phyloP scores from a whole-genome alignment of 2,888 invertebrate species.

The Polietes domitor region DNA sequence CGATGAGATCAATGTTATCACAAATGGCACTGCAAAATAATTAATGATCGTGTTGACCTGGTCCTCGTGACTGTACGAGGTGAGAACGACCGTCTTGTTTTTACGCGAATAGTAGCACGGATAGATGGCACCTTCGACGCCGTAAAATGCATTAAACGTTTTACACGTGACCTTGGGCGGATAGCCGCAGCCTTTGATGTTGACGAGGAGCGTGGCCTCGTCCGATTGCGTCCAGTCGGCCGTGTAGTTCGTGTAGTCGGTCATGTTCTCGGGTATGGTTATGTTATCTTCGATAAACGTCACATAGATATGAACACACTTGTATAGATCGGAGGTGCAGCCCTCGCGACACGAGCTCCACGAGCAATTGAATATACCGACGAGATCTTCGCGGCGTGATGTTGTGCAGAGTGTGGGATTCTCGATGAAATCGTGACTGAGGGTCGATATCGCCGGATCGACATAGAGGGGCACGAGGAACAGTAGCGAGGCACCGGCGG shows the following conservation, averaged over 20 bases:
- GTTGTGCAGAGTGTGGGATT: conserved; percentile 92
- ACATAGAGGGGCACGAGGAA: conserved; percentile 89
- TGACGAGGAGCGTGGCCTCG: conserved; percentile 87
- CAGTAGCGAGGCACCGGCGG: conserved; percentile 87
- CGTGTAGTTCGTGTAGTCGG: conserved; percentile 79
- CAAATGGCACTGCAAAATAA: conserved; percentile 91
- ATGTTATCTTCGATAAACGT: conserved; percentile 81
- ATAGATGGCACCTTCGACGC: conserved; percentile 87
- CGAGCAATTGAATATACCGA: conserved; percentile 93
- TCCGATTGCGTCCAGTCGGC: conserved; percentile 80
- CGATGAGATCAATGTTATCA: conserved; percentile 91
- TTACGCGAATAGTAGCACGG: conserved; percentile 94
- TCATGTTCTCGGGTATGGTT: conserved; percentile 80
- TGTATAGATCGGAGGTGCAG: conserved; percentile 90
- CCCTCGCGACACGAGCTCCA: conserved; percentile 96
- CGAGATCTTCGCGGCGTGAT: conserved; percentile 90
- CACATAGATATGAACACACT: conserved; percentile 86
- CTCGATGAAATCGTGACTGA: conserved; percentile 92
- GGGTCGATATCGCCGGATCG: conserved; percentile 93
- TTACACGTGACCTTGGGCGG: conserved; percentile 94
- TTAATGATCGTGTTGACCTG: conserved; percentile 91
- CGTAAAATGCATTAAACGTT: conserved; percentile 88
- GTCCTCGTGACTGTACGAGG: conserved; percentile 91
- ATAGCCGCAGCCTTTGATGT: conserved; percentile 95
- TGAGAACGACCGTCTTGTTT: conserved; percentile 91